Conservation (phyloP, 2,888 invertebrate species). For the Synergus gifuensis region DNA sequence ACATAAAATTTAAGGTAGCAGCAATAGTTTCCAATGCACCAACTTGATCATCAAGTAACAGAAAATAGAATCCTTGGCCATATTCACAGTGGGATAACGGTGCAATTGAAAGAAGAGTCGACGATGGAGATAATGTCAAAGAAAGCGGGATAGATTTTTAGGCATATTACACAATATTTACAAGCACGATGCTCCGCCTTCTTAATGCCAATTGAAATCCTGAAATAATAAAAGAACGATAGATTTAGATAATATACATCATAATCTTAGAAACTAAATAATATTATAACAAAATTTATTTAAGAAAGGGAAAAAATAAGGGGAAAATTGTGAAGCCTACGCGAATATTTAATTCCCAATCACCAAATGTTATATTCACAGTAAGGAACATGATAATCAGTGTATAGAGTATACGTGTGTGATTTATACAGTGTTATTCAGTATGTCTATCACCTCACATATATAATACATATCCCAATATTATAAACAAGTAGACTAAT, state of each 20-base stretch:
- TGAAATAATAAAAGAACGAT: constrained; percentile 60
- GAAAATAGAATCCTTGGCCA: constrained; percentile 33
- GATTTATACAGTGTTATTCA: constrained; percentile 27
- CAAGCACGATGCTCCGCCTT: constrained; percentile 66
- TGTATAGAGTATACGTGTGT: neutral
- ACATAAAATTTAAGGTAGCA: constrained; percentile 48
- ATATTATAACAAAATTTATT: too few species aligned
- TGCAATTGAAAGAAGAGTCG: constrained; percentile 27
- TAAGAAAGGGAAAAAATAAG: neutral
- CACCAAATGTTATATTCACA: constrained; percentile 28
- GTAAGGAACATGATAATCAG: neutral
- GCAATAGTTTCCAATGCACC: constrained; percentile 24
- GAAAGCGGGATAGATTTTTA: constrained; percentile 58
- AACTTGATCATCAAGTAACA: constrained; percentile 36
- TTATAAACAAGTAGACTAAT: neutral
- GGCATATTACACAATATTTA: constrained; percentile 76
- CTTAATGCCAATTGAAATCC: constrained; percentile 68
- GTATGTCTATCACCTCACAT: neutral
- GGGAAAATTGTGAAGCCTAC: too few species aligned
- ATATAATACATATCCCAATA: neutral
- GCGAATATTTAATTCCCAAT: neutral
- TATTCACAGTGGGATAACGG: constrained; percentile 34
- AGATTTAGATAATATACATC: neutral
- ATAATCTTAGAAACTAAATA: neutral
- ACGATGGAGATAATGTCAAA: constrained; percentile 40